A percentile compares a stretch with the other conserved stretches of the same genome.
These are phyloP conservation scores for Panthera tigris DNA, from an alignment of 2,113 vertebrate genomes.

Conservation along the genomic window DNA sequence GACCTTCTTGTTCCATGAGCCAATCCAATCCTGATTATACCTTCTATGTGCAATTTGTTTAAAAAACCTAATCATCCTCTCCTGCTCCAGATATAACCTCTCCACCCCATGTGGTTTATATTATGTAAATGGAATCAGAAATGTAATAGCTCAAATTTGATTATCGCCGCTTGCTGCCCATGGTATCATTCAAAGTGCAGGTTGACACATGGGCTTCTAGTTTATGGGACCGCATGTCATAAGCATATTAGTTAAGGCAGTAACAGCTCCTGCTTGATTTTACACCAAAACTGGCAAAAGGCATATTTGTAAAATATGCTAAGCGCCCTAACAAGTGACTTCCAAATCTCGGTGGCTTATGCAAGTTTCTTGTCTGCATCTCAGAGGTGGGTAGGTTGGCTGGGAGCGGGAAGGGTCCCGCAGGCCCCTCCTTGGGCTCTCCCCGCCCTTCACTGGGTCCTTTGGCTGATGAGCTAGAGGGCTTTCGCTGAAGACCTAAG, in stretches of 20 bases:
- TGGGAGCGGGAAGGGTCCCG: fast-evolving
- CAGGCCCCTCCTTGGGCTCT: fast-evolving
- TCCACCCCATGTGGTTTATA: slow-evolving; percentile 57
- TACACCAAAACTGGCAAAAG: neutral
- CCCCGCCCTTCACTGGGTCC: neutral
- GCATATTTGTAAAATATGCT: neutral
- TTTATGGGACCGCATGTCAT: neutral
- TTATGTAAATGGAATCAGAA: slow-evolving; percentile 74
- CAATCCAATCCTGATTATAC: slow-evolving; percentile 49
- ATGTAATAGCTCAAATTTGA: slow-evolving; percentile 70
- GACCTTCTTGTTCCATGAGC: neutral
- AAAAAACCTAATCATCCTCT: slow-evolving; percentile 65
- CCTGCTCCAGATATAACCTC: slow-evolving; percentile 62
- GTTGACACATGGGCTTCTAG: slow-evolving; percentile 28
- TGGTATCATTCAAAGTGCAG: slow-evolving; percentile 50
- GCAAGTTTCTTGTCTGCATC: too few species aligned
- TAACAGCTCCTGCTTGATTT: neutral
- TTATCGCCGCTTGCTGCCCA: neutral
- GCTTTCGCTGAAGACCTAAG: neutral
- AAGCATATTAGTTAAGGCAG: slow-evolving; percentile 25
- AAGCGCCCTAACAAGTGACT: neutral
- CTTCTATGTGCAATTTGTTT: slow-evolving; percentile 59
- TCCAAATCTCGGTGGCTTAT: neutral
- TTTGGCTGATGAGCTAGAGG: neutral
- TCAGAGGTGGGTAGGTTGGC: too few species aligned